Conservation (phyloP, 1,140 invertebrate genomes). For the Acromyrmex echinatior region DNA sequence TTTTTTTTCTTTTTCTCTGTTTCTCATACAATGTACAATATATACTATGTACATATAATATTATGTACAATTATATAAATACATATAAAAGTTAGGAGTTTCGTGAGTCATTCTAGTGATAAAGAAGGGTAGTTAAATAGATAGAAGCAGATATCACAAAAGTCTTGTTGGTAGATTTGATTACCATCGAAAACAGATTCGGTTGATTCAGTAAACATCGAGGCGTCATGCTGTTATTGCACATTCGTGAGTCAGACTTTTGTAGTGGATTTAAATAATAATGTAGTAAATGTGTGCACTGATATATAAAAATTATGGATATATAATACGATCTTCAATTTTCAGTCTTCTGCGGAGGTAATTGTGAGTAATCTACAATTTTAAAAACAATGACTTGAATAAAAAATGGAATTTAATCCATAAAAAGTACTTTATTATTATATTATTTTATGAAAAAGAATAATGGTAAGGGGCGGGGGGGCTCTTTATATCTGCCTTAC, state of each 20-base stretch:
- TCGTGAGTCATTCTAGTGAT: conserved; percentile 49
- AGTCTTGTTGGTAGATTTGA: conserved; percentile 64
- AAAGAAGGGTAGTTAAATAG: conserved; percentile 66
- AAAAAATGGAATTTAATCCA: background rate
- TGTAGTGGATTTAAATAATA: background rate
- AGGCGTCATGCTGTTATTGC: conserved; percentile 28
- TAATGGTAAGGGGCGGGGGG: too few relatives aligned
- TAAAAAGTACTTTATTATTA: background rate
- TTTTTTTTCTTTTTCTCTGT: background rate
- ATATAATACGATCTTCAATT: background rate
- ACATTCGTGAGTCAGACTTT: conserved; percentile 16
- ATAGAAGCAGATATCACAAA: conserved; percentile 69
- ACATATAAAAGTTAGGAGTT: conserved; percentile 31
- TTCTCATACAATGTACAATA: background rate
- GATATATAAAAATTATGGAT: background rate
- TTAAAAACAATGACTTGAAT: background rate
- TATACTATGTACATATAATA: too few relatives aligned
- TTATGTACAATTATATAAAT: background rate
- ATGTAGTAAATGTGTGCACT: background rate
- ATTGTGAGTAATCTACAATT: conserved; percentile 55
- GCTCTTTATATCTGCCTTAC: background rate
- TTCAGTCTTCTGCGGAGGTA: background rate
- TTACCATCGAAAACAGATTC: conserved; percentile 67
- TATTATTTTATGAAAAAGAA: background rate
- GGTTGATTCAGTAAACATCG: conserved; percentile 64